Evolutionary conservation across 2,888 invertebrate species (phyloP).

Genomic region (Calameuta pallipes): DNA sequence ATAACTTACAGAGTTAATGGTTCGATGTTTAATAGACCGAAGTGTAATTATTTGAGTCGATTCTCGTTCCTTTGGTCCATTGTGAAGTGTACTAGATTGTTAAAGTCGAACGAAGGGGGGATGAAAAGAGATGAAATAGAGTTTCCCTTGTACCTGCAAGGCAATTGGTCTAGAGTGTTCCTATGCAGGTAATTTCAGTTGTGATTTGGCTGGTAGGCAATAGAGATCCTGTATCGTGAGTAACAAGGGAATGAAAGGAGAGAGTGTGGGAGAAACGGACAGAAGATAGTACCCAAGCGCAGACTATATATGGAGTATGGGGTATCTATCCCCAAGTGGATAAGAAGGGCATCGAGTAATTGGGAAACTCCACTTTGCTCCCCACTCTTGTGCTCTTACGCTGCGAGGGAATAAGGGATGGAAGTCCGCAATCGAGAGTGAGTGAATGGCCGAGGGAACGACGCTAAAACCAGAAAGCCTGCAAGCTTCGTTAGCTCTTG

Average conservation of each 20-base stretch:
- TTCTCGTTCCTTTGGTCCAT: not conserved
- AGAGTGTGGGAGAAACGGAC: not conserved
- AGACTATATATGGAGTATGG: not conserved
- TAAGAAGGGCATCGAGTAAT: slow-evolving; percentile 29
- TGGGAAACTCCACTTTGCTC: slow-evolving; percentile 25
- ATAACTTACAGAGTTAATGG: slow-evolving; percentile 30
- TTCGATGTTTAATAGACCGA: slow-evolving; percentile 38
- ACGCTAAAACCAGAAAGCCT: slow-evolving; percentile 31
- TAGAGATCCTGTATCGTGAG: not conserved
- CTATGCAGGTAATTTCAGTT: slow-evolving; percentile 12
- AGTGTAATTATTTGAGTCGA: slow-evolving; percentile 3
- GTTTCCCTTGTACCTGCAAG: slow-evolving; percentile 10
- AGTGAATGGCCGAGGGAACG: slow-evolving; percentile 19
- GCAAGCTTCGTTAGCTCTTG: slow-evolving; percentile 40
- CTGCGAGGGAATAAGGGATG: not conserved
- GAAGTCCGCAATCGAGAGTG: slow-evolving; percentile 12
- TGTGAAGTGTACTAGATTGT: slow-evolving; percentile 4
- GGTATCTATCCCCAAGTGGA: slow-evolving; percentile 21
- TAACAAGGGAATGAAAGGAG: not conserved
- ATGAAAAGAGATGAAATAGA: not conserved
- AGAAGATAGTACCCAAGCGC: not conserved
- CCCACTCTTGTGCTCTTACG: not conserved
- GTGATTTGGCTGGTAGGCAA: slow-evolving; percentile 21
- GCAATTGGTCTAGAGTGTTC: slow-evolving; percentile 10
- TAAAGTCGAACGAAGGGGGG: not conserved